A percentile compares a stretch with the other conserved stretches of the same genome.
Conservation (phyloP, 1,140 invertebrate species). For the Diplogasteroides magnus region DNA sequence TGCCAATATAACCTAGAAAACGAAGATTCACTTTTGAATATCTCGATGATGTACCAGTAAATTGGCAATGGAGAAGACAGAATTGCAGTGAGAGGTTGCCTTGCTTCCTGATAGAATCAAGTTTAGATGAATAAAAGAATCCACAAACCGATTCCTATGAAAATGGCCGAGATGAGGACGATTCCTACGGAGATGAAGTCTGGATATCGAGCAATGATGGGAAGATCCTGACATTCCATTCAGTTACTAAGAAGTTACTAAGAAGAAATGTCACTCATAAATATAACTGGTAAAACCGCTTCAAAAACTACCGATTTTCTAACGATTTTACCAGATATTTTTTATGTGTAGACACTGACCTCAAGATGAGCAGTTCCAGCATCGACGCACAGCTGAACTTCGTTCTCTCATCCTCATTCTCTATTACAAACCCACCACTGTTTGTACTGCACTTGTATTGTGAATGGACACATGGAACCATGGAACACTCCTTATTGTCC, state of each 20-base stretch:
- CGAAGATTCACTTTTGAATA: neutral
- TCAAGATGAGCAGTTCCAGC: no score
- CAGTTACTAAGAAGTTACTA: no score
- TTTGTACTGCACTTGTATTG: no score
- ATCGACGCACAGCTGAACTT: no score
- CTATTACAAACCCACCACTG: no score
- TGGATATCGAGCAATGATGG: neutral
- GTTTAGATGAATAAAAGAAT: neutral
- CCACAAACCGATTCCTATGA: slow-evolving; percentile 3
- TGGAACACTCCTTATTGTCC: slow-evolving; percentile 49
- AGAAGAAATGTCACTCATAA: no score
- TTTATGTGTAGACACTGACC: no score
- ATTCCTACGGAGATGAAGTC: neutral
- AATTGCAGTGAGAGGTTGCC: neutral
- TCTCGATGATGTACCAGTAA: neutral
- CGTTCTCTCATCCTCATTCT: no score
- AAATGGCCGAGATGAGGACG: neutral
- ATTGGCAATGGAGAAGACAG: neutral
- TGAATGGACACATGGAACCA: slow-evolving; percentile 32
- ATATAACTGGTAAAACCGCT: no score
- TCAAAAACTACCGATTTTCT: no score
- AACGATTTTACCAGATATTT: no score
- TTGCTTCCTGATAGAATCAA: neutral
- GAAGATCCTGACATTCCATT: no score
- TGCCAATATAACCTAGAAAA: neutral